Base-by-base conservation (phyloP, 2,888 invertebrate species). In the Morpho achilles region DNA sequence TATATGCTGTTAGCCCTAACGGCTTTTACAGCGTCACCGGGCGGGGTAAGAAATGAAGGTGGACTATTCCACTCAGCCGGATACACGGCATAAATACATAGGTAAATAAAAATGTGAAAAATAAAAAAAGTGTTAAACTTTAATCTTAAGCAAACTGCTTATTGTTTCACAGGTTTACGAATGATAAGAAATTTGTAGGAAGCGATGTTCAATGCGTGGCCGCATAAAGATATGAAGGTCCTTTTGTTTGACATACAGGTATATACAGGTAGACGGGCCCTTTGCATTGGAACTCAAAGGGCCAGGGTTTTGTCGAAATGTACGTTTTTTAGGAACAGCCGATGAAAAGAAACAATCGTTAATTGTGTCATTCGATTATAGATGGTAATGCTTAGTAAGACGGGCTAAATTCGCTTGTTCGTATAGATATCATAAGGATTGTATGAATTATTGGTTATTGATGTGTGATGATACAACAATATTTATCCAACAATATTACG, bases 201-300 rank as follows among this genome's bases (percentile, higher is more conserved):
- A 55, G 59, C 60, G 56, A 51, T 58, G 49, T 58, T 51, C 60
- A 57, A 61, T 62, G 62, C 51, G 56, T 59, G 65, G 67, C 57
- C 32, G 65, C 62, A 67, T 68, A 67, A 67, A 66, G 67, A 57
- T 60, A 53, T 55, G 58, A 67, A 64, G 63, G 64, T 53, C 52
- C 66, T 63, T 66, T 68, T 68, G 66, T 67, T 65, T 63, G 60
- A 51, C 53, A 59, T 53, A 60, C 52, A 52, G 50, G 56, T 59
- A 61, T 62, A 53, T 16, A 57, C 66, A 66, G 66, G 66, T 66
- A 64, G 54, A 49, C 63, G 53, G 42, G 43, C 54, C 46, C 54
- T 64, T 65, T 56, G 61, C 32, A 61, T 57, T 48, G 32, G 50
- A 40, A 41, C 48, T 59, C 55, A 57, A 59, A 57, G 58, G 55